Evolutionary conservation across 1,140 invertebrate species (phyloP), one percentile per base, ranked within the genome.

Genomic region (Pseudomyrmex concolor): DNA sequence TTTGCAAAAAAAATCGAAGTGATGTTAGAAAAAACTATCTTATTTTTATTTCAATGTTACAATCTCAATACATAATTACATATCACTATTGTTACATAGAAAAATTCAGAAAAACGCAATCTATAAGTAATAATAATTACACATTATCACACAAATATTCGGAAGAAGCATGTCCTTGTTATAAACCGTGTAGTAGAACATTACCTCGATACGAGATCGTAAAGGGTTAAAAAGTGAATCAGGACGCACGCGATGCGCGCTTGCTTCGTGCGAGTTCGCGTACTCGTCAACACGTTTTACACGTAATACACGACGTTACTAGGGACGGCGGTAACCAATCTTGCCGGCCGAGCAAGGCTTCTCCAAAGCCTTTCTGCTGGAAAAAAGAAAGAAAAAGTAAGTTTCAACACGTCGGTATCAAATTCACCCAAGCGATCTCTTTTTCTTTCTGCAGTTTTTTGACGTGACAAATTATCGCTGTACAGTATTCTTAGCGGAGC

Each of bases 181-280:
- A 15, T 70, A 50, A 34, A 17, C 19, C 12, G 17, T 13, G 12
- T 25, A 13, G 15, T 70, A 2, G 25, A 67, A 25, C 15, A 34
- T 15, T 48, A 78, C 15, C 19, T 68, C 17, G 63, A 45, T 13
- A 51, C 64, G n/a, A n/a, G 25, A 34, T 59, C 66, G 19, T 80
- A 71, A 78, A 70, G 66, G 66, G 55, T 71, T 71, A 48, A 70
- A 78, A 78, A 78, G 76, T 45, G 76, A 70, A 78, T 70, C 64
- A 34, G 76, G 76, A 70, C 64, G 54, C 64, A 68, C 74, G 74
- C 74, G 64, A 77, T 22, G 62, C 60, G 60, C 50, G 48, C 51
- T 68, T 34, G 63, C 60, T 22, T 55, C 51, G 63, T 48, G 34
- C 34, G 62, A 66, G 50, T 55, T 64, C 25, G 15, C 63, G 51